Evolutionary conservation across 2,888 invertebrate species (phyloP).

Genomic region (Anthrax anthrax): DNA sequence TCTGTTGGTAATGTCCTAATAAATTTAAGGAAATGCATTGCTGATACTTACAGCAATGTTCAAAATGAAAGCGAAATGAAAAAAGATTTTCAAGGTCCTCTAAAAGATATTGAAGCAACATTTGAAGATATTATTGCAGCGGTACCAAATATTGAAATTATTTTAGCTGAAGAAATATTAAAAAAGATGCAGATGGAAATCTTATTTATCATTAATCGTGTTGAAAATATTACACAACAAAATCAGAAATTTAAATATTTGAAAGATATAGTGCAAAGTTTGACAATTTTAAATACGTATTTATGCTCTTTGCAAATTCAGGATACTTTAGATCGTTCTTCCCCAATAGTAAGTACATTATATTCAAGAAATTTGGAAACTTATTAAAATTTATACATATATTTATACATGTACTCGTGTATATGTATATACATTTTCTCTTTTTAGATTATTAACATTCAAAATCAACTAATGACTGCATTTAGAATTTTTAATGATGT

Average conservation of each 20-base stretch:
- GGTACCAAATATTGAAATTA: constrained; percentile 28
- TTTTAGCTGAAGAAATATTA: constrained; percentile 36
- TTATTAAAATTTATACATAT: background rate
- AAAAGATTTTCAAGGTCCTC: constrained; percentile 16
- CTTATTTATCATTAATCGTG: background rate
- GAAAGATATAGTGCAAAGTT: background rate
- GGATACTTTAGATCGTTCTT: constrained; percentile 1
- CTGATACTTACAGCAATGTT: constrained; percentile 27
- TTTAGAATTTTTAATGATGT: constrained; percentile 7
- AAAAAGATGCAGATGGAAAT: constrained; percentile 23
- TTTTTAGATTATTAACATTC: constrained; percentile 3
- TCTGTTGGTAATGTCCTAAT: constrained; percentile 18
- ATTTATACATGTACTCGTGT: background rate
- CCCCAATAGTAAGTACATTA: constrained; percentile 4
- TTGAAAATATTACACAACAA: background rate
- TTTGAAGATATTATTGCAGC: constrained; percentile 28
- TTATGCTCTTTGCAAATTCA: background rate
- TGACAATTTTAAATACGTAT: background rate
- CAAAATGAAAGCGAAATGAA: constrained; percentile 18
- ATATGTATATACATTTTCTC: background rate
- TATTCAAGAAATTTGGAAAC: too few species aligned
- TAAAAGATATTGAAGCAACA: constrained; percentile 24
- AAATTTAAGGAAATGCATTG: constrained; percentile 28
- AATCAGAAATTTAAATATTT: background rate
- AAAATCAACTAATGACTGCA: constrained; percentile 6